Conservation (phyloP, 2,888 invertebrate species). For the Xestia xanthographa region DNA sequence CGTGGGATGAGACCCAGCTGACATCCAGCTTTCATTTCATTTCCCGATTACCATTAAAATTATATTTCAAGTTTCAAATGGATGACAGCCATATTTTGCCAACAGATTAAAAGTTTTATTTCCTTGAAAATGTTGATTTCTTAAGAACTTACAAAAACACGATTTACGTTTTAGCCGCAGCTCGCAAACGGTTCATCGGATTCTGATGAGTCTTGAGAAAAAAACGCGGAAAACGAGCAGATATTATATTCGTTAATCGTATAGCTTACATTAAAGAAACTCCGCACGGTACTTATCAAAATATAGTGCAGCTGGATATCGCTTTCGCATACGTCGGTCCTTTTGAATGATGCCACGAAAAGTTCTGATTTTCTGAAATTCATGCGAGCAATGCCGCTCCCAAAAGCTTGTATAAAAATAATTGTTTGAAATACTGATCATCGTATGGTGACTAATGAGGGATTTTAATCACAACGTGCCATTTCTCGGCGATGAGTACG, state of each 20-base stretch:
- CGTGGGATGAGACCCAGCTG: conserved; percentile 64
- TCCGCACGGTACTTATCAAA: neutral
- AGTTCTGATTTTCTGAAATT: neutral
- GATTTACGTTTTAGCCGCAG: conserved; percentile 24
- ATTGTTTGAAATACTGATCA: conserved; percentile 55
- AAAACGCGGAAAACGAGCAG: neutral
- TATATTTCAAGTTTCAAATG: conserved; percentile 30
- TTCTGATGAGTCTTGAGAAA: conserved; percentile 5
- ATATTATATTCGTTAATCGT: neutral
- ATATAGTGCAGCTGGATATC: neutral
- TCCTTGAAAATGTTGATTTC: conserved; percentile 24
- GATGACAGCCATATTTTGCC: conserved; percentile 25
- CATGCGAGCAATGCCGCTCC: neutral
- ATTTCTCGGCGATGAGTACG: conserved; percentile 68
- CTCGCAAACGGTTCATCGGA: neutral
- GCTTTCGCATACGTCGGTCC: neutral
- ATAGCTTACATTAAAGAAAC: neutral
- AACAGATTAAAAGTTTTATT: conserved; percentile 26
- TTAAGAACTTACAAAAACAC: conserved; percentile 11
- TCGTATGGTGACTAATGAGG: conserved; percentile 79
- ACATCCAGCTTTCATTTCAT: conserved; percentile 49
- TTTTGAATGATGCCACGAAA: neutral
- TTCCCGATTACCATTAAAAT: conserved; percentile 49
- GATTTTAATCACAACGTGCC: conserved; percentile 75
- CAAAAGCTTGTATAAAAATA: conserved; percentile 40